Base-by-base conservation (phyloP, 2,888 invertebrate species). In the Plagodis pulveraria region DNA sequence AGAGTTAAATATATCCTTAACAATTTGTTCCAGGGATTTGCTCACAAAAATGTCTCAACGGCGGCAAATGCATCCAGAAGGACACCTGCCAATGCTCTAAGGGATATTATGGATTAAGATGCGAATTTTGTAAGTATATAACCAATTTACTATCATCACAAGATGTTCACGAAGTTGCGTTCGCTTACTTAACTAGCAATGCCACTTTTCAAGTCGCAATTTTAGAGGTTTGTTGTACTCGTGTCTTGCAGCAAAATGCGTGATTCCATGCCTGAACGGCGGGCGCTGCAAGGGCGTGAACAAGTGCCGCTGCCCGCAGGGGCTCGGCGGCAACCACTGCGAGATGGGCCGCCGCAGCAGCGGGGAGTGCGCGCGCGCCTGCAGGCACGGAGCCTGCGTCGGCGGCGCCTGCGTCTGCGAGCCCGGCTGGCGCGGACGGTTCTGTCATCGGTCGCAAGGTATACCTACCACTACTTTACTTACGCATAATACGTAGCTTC, bases 1-100 rank as follows among this genome's bases (percentile, higher is more conserved):
- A 63, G 72, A 70, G 64, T 65, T 9, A 22, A 33, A 49, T 11
- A n/a, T 55, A 61, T 6, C 33, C n/a, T 35, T 35, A 34, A 54
- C 43, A 45, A 35, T 70, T 76, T 80, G 64, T 88, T 88, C 5
- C 88, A 98, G 98, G 98, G 68, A 98, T 98, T 78, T 98, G 98
- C 85, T 94, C 96, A 11, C 95, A 98, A 75, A 98, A 97, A 84
- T 99, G 99, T 86, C 90, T 97, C 65, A 98, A 99, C 83, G 98
- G 98, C 22, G 99, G 99, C 5, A 98, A 98, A 86, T 99, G 99
- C 82, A 95, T 98, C 72, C 98, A 98, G 83, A 98, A 98, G 85
- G 98, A 98, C 83, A 97, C 96, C 34, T 99, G 99, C 79, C 96
- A 97, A 73, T 99, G 98, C 86, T 95, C 97, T 0, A 97, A 96